These are phyloP conservation scores for Sinosuthora webbiana DNA, from an alignment of 2,113 vertebrate species.

Conservation along the genomic window DNA sequence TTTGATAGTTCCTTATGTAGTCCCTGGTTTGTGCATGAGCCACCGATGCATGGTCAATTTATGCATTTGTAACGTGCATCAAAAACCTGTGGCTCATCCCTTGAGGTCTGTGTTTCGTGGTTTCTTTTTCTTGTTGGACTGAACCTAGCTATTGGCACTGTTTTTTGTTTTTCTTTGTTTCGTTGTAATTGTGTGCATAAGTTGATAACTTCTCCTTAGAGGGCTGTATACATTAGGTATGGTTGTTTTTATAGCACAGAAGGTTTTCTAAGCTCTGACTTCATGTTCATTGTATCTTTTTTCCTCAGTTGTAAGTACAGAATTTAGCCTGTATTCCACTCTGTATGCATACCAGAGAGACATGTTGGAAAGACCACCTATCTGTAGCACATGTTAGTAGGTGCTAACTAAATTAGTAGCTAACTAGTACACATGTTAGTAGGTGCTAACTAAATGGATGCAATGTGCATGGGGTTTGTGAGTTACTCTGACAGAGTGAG, in stretches of 20 bases:
- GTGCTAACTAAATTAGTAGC: background rate
- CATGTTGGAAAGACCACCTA: background rate
- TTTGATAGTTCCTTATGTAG: slow-evolving; percentile 9
- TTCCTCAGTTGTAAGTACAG: background rate
- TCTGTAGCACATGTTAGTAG: background rate
- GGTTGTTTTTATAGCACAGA: background rate
- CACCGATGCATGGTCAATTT: background rate
- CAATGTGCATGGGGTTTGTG: background rate
- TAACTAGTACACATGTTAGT: no score
- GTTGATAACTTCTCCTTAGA: slow-evolving; percentile 17
- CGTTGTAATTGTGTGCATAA: background rate
- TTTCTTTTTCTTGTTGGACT: slow-evolving; percentile 10
- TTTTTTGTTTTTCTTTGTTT: slow-evolving; percentile 2
- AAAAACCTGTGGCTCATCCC: background rate
- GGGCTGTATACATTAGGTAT: background rate
- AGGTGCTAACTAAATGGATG: background rate
- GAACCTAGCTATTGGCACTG: background rate
- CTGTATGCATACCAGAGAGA: background rate
- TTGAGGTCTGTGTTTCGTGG: background rate
- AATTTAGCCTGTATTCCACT: background rate
- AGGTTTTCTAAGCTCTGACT: slow-evolving; percentile 11
- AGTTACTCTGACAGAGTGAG: background rate
- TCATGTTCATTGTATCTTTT: background rate
- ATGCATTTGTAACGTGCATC: background rate
- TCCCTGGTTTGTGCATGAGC: background rate